phyloP scores from a whole-genome alignment of 2,797 vertebrate species.

The Molothrus ater region DNA sequence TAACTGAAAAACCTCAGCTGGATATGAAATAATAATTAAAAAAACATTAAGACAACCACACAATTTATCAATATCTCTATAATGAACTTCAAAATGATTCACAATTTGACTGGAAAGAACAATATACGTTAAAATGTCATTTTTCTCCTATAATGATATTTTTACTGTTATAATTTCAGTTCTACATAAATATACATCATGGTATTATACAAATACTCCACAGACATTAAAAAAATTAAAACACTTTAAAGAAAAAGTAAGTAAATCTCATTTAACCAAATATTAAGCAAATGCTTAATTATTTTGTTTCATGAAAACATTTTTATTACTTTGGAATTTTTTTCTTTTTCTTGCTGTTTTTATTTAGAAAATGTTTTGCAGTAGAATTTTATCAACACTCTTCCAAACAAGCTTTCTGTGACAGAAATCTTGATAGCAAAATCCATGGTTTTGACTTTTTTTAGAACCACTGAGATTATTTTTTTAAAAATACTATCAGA shows the following conservation, averaged over 20 bases:
- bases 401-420: conserved; percentile 75
- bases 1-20: conserved; percentile 82
- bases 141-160: conserved; percentile 81
- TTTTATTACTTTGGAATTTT: conserved; percentile 81
- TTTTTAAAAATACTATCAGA: conserved; percentile 79
- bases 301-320: conserved; percentile 76
- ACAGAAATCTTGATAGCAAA: conserved; percentile 77
- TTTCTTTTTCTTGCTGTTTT: conserved; percentile 68
- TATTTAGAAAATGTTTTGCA: conserved; percentile 76
- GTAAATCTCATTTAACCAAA: conserved; percentile 80
- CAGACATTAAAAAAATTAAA: conserved; percentile 84
- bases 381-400: conserved; percentile 75
- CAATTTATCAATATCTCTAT: conserved; percentile 95
- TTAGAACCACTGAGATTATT: conserved; percentile 71
- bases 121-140: conserved; percentile 85
- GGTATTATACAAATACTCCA: conserved; percentile 84
- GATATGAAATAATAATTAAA: conserved; percentile 96
- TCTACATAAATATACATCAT: conserved; percentile 85
- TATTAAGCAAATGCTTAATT: conserved; percentile 77
- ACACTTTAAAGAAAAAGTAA: conserved; percentile 81
- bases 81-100: conserved; percentile 96
- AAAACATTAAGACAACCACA: conserved; percentile 98
- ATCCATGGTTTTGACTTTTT: conserved; percentile 60
- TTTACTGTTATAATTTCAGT: conserved; percentile 80
- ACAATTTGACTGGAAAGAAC: conserved; percentile 90